Percentiles rank a stretch among this genome's conserved stretches.
Conservation (phyloP, 2,888 invertebrate species). For the Prionchulus punctatus region DNA sequence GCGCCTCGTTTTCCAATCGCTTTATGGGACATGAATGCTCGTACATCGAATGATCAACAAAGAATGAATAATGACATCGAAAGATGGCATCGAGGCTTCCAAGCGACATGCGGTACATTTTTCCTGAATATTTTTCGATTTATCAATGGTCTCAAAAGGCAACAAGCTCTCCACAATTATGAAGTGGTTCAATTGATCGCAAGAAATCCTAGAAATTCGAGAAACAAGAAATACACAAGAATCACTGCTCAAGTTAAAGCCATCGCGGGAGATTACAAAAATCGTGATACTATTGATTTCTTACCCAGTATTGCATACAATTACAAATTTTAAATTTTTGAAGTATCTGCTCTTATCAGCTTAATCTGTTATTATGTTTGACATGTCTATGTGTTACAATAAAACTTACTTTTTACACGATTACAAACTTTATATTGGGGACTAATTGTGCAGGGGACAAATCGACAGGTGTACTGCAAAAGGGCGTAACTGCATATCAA, state of each 20-base stretch:
- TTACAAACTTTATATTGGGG: no score
- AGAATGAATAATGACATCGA: not conserved
- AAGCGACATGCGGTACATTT: not conserved
- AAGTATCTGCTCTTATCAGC: no score
- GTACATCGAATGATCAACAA: not conserved
- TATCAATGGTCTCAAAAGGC: not conserved
- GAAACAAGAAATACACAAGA: not conserved
- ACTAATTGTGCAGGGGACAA: no score
- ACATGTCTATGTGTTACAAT: no score
- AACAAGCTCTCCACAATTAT: not conserved
- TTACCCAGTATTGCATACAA: not conserved
- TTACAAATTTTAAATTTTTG: not conserved
- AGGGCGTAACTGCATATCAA: no score
- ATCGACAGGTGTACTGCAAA: no score
- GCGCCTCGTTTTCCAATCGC: not conserved
- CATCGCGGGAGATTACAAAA: not conserved
- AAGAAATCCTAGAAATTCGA: not conserved
- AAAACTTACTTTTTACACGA: no score
- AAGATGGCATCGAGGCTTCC: not conserved
- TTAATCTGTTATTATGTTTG: no score
- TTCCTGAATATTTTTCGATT: not conserved
- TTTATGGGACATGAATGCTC: not conserved
- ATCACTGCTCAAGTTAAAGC: not conserved
- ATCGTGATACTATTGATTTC: not conserved
- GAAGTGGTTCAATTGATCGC: not conserved